These are phyloP conservation scores for Austrolebias charrua DNA, from an alignment of 2,797 vertebrate species.

Conservation along the genomic window DNA sequence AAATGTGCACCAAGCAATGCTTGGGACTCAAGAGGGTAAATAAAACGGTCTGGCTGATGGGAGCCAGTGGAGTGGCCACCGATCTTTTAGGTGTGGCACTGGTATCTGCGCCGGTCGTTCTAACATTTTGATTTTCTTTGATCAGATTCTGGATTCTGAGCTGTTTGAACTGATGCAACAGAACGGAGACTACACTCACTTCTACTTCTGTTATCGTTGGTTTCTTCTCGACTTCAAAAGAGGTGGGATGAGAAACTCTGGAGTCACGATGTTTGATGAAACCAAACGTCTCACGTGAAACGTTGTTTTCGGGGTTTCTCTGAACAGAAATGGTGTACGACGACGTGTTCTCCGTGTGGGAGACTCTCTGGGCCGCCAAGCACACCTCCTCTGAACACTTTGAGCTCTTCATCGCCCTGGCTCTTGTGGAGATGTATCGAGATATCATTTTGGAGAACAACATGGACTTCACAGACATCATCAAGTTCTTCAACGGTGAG, in stretches of 20 bases:
- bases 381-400: slow-evolving; percentile 92
- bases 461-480: slow-evolving; percentile 99
- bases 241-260: slow-evolving; percentile 75
- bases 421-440: slow-evolving; percentile 93
- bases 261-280: neutral
- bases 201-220: slow-evolving; percentile 99
- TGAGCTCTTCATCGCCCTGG: slow-evolving; percentile 95
- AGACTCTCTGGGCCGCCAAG: slow-evolving; percentile 96
- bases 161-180: slow-evolving; percentile 99
- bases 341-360: slow-evolving; percentile 95
- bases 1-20: no score
- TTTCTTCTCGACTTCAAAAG: slow-evolving; percentile 98
- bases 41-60: no score
- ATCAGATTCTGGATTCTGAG: slow-evolving; percentile 95
- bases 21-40: no score
- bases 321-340: slow-evolving; percentile 91
- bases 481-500: slow-evolving; percentile 97
- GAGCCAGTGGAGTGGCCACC: no score
- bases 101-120: neutral
- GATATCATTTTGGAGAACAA: slow-evolving; percentile 99
- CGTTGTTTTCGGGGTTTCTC: neutral
- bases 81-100: no score
- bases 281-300: neutral
- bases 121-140: slow-evolving; percentile 5
- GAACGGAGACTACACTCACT: slow-evolving; percentile 98